Percentiles rank a stretch among this genome's conserved stretches.
Evolutionary conservation across 2,888 invertebrate species (phyloP).

Genomic region (Synanthedon andrenaeformis): DNA sequence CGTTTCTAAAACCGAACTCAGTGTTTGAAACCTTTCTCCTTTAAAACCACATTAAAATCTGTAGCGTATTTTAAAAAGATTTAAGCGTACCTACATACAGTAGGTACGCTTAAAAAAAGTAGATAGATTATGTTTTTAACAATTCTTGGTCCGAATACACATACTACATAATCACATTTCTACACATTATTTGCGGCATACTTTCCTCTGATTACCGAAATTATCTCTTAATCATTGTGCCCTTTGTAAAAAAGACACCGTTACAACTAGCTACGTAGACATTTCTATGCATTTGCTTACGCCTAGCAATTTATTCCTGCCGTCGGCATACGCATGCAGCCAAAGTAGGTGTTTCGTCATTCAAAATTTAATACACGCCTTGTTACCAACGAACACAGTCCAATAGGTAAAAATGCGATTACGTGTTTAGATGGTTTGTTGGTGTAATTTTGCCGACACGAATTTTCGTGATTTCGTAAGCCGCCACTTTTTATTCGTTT

Average conservation of each 20-base stretch:
- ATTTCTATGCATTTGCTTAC: slow-evolving; percentile 39
- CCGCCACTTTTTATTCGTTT: slow-evolving; percentile 34
- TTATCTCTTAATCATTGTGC: slow-evolving; percentile 24
- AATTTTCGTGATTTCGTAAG: slow-evolving; percentile 55
- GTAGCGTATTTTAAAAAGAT: too few species aligned
- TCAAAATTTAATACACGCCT: too few species aligned
- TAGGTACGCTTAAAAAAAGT: too few species aligned
- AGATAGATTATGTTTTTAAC: too few species aligned
- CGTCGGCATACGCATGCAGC: slow-evolving; percentile 14
- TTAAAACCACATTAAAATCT: too few species aligned
- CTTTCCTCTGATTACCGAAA: slow-evolving; percentile 22
- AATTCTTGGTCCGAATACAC: too few species aligned
- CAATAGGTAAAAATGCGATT: background rate
- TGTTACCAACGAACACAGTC: slow-evolving; percentile 13
- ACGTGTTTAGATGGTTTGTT: slow-evolving; percentile 7
- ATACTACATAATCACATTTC: slow-evolving; percentile 15
- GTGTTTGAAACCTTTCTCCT: background rate
- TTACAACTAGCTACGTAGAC: slow-evolving; percentile 31
- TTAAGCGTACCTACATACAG: too few species aligned
- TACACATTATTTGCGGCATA: slow-evolving; percentile 12
- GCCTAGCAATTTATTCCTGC: slow-evolving; percentile 38
- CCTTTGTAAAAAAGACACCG: slow-evolving; percentile 30
- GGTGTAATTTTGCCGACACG: slow-evolving; percentile 49
- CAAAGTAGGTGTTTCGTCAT: slow-evolving; percentile 1
- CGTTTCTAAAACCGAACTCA: background rate